phyloP scores from a whole-genome alignment of 2,113 vertebrate species.

The Triplophysa tibetana region DNA sequence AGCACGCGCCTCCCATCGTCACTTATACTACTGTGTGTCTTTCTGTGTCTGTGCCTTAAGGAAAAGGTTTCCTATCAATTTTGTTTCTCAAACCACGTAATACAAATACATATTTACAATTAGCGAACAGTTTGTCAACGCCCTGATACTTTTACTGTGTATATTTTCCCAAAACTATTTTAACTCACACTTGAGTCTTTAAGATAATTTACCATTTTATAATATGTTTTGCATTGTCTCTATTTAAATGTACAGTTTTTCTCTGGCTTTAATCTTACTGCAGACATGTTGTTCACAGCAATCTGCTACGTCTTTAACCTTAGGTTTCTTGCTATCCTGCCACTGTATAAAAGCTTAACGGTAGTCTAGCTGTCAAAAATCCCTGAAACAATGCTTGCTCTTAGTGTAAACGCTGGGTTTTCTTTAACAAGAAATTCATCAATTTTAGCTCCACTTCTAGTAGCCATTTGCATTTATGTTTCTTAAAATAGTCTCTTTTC shows the following conservation, averaged over 20 bases:
- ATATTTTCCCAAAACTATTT: background rate
- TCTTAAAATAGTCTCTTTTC: background rate
- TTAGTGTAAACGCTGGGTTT: background rate
- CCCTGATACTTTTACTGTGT: background rate
- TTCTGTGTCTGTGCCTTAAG: slow-evolving; percentile 58
- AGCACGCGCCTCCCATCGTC: slow-evolving; percentile 57
- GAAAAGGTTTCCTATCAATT: slow-evolving; percentile 6
- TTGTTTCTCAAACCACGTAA: background rate
- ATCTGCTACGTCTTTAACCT: slow-evolving; percentile 41
- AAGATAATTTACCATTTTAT: background rate
- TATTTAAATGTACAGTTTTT: background rate
- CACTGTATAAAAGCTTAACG: slow-evolving; percentile 41
- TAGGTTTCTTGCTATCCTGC: slow-evolving; percentile 18
- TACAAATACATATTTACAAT: background rate
- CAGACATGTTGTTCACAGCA: slow-evolving; percentile 50
- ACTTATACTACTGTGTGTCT: slow-evolving; percentile 40
- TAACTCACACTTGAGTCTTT: background rate
- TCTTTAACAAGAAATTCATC: background rate
- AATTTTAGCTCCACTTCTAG: background rate
- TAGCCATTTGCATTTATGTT: background rate
- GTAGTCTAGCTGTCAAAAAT: slow-evolving; percentile 40
- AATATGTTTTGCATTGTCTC: background rate
- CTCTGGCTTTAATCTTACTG: slow-evolving; percentile 28
- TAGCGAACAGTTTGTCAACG: slow-evolving; percentile 15
- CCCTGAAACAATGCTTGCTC: slow-evolving; percentile 22